Evolutionary conservation across 1,140 invertebrate genomes (phyloP), one percentile per base, ranked within the genome.

Genomic region (Cydia pomonella): DNA sequence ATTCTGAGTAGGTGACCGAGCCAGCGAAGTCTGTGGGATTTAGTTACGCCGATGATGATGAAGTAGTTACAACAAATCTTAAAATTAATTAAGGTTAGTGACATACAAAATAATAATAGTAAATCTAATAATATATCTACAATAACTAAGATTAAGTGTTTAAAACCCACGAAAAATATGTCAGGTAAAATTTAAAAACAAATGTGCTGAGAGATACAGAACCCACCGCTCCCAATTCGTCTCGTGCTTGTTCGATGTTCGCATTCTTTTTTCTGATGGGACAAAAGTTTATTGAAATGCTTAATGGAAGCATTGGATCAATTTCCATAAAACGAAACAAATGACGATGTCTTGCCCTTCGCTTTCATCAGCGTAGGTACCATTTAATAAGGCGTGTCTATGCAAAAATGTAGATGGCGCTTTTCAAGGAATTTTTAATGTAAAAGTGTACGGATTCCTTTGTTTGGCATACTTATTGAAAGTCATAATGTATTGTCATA

Each of bases 221-320:
- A 50, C 47, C 47, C n/a, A 23, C 18, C 18, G n/a, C 21, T 21
- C 53, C 0, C 5, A 59, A 23, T 21, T 59, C 21, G 7, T 18
- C 53, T 59, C 18, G 0, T 6, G 10, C 53, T 59, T 12, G 53
- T 5, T 12, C 53, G 21, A 23, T 12, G 53, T 5, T 12, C 53
- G 21, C 21, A 23, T 64, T 64, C 2, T 63, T 38, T 69, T 69
- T 69, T n/a, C 64, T 33, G 27, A 66, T 66, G 29, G 29, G n/a
- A 66, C 63, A 69, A 69, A 69, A 69, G 64, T 69, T 69, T 69
- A 69, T 69, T 69, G 64, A 69, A 69, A 69, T 69, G 64, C 64
- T 69, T 69, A 41, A 69, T 69, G 64, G 64, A 69, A 69, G 64
- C 64, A 69, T 69, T 38, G 64, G 64, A 69, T 69, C 64, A 38